phyloP scores from a whole-genome alignment of 2,113 vertebrate genomes.

The Bubalus kerabau region DNA sequence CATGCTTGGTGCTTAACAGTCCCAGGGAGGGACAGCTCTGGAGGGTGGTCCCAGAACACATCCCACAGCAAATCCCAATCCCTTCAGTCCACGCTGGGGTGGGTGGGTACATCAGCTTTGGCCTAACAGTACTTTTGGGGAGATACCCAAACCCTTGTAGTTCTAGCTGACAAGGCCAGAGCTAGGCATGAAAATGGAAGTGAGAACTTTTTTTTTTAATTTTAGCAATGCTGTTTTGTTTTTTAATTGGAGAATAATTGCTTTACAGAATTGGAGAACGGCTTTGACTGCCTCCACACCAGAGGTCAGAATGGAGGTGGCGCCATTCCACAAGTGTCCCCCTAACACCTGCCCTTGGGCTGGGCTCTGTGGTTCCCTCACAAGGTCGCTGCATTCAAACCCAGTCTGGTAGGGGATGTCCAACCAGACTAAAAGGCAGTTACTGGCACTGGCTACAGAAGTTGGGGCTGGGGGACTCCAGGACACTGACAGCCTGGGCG shows the following conservation, averaged over 20 bases:
- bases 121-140: not conserved
- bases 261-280: not conserved
- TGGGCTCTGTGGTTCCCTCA: not conserved
- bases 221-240: not conserved
- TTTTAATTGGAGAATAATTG: not conserved
- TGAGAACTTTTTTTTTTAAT: not conserved
- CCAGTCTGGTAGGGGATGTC: not conserved
- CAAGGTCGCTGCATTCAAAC: not conserved
- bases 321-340: not conserved
- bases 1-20: not conserved
- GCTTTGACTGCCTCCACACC: not conserved
- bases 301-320: not conserved
- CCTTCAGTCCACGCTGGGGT: fast-evolving
- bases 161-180: not conserved
- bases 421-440: not conserved
- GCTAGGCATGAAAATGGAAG: not conserved
- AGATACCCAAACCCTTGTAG: not conserved
- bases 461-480: not conserved
- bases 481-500: not conserved
- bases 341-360: not conserved
- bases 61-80: not conserved
- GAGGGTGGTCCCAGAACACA: not conserved
- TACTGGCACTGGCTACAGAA: not conserved
- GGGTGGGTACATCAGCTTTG: not conserved
- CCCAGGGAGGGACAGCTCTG: not conserved